Conservation (phyloP, 2,797 vertebrate genomes). For the Pempheris klunzingeri region DNA sequence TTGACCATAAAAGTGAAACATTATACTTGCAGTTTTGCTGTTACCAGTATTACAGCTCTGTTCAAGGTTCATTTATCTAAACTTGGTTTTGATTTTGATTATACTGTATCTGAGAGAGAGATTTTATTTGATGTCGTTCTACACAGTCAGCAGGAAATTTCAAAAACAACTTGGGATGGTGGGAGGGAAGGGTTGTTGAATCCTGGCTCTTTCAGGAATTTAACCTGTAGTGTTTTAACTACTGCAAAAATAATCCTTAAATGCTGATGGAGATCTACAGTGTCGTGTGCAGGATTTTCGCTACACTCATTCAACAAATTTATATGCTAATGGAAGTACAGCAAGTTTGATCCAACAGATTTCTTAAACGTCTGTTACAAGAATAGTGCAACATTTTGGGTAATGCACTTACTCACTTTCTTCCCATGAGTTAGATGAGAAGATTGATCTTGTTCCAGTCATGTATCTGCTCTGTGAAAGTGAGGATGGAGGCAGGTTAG, state of each 20-base stretch:
- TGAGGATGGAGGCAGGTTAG: background rate
- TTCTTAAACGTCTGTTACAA: slow-evolving; percentile 20
- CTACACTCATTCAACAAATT: slow-evolving; percentile 38
- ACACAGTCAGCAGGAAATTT: slow-evolving; percentile 17
- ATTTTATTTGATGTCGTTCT: slow-evolving; percentile 47
- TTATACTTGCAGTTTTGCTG: slow-evolving; percentile 36
- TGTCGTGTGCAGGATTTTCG: slow-evolving; percentile 33
- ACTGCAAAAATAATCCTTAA: slow-evolving; percentile 47
- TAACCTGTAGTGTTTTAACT: slow-evolving; percentile 81
- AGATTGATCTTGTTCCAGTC: background rate
- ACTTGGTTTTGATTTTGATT: slow-evolving; percentile 42
- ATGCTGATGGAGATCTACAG: slow-evolving; percentile 34
- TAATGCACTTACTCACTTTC: background rate
- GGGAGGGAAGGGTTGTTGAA: background rate
- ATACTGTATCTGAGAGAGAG: slow-evolving; percentile 19
- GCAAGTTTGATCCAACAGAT: slow-evolving; percentile 19
- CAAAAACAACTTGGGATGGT: background rate
- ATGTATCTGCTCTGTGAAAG: background rate
- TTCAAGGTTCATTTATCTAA: slow-evolving; percentile 39
- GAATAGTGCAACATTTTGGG: slow-evolving; percentile 15
- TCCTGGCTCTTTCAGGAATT: slow-evolving; percentile 60
- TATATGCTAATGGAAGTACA: slow-evolving; percentile 22
- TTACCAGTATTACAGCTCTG: slow-evolving; percentile 23
- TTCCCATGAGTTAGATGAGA: background rate
- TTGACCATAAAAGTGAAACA: slow-evolving; percentile 28